Percentiles rank a stretch among this genome's conserved stretches.
Evolutionary conservation across 2,888 invertebrate species (phyloP).

Genomic region (Nasonia oneida): DNA sequence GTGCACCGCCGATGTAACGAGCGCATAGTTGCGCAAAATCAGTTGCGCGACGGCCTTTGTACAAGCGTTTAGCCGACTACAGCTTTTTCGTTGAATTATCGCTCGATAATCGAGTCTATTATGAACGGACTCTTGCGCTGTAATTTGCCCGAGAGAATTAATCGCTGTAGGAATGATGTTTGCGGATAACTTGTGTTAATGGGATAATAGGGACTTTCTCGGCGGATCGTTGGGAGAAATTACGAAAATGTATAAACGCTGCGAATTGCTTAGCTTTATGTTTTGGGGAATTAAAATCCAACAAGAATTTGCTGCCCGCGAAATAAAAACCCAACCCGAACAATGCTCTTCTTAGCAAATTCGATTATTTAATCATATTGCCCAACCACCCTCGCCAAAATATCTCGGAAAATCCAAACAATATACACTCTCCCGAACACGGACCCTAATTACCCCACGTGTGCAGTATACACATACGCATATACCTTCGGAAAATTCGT

Average conservation of each 20-base stretch:
- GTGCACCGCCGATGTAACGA: constrained; percentile 21
- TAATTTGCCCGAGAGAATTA: constrained; percentile 1
- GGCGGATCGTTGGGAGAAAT: not conserved
- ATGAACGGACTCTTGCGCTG: not conserved
- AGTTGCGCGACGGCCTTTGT: constrained; percentile 25
- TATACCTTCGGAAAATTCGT: constrained; percentile 37
- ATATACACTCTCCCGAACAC: constrained; percentile 38
- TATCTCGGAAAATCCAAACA: not conserved
- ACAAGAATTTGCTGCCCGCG: not conserved
- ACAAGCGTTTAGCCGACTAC: not conserved
- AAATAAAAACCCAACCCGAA: not conserved
- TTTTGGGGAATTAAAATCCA: too few species aligned
- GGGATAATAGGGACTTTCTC: not conserved
- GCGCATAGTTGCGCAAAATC: constrained; percentile 53
- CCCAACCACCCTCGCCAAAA: not conserved
- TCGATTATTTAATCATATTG: constrained; percentile 38
- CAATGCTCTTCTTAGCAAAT: too few species aligned
- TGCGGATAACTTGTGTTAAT: not conserved
- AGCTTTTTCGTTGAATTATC: constrained; percentile 50
- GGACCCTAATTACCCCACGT: constrained; percentile 47
- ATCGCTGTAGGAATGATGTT: not conserved
- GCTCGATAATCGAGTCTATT: constrained; percentile 35
- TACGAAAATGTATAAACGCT: too few species aligned
- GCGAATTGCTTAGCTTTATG: too few species aligned
- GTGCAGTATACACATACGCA: not conserved